These are phyloP conservation scores for Drosophila neoperkinsi DNA, from an alignment of 2,888 invertebrate genomes.

Conservation along the genomic window DNA sequence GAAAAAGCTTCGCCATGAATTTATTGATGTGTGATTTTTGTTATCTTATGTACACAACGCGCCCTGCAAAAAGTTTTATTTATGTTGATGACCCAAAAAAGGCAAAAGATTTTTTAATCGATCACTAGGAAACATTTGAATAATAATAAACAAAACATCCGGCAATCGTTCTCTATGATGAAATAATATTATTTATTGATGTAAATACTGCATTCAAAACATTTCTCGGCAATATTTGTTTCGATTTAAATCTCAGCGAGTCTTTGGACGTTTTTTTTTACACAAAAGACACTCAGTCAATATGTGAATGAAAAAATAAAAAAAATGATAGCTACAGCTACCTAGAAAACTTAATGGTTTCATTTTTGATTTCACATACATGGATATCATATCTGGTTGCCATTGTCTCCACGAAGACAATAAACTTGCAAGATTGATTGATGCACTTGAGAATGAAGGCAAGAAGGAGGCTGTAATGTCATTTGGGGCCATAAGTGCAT, in stretches of 20 bases:
- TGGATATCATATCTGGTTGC: conserved; percentile 26
- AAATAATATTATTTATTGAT: conserved; percentile 47
- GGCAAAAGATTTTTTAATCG: conserved; percentile 21
- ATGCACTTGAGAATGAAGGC: conserved; percentile 55
- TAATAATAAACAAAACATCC: conserved; percentile 36
- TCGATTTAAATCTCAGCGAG: conserved; percentile 5
- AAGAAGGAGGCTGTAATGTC: conserved; percentile 46
- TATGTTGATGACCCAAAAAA: conserved; percentile 41
- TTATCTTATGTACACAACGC: conserved; percentile 23
- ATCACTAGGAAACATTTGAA: conserved; percentile 28
- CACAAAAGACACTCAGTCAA: conserved; percentile 28
- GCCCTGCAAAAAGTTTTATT: conserved; percentile 9
- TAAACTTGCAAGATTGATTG: conserved; percentile 63
- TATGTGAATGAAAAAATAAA: conserved; percentile 11
- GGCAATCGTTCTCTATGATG: conserved; percentile 32
- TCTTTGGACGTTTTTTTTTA: conserved; percentile 9
- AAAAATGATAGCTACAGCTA: conserved; percentile 31
- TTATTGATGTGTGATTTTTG: conserved; percentile 30
- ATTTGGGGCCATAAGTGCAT: conserved; percentile 64
- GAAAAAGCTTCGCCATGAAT: conserved; percentile 6
- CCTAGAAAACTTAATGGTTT: conserved; percentile 50
- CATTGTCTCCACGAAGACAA: conserved; percentile 54
- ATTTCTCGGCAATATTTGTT: not conserved
- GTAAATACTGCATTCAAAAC: conserved; percentile 15
- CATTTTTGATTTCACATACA: conserved; percentile 36